Evolutionary conservation across 2,797 vertebrate species (phyloP), one percentile per base, ranked within the genome.

Genomic region (Neomorphus geoffroyi): DNA sequence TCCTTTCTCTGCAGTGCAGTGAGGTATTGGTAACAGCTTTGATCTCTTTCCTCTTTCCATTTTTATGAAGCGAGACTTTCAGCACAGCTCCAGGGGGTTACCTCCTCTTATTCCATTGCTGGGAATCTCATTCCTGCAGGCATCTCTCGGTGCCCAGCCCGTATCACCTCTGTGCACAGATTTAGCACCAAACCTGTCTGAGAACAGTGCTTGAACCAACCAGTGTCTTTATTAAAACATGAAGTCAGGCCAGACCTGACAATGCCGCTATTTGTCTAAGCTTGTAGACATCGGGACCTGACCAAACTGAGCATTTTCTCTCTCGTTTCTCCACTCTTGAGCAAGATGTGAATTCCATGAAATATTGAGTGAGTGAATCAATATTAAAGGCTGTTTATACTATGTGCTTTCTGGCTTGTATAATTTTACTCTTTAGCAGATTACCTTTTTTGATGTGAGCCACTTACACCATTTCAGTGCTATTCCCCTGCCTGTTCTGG

Each of bases 301-400:
- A 92, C 80, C 92, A 92, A 79, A 64, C 26, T 24, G 77, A 90
- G 54, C 70, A 5, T 92, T 92, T 94, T 80, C 74, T 84, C 67
- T 53, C 77, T 57, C 2, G 0, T 66, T 71, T 56, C 86, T 92
- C 79, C 80, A 13, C 77, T 78, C 58, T 70, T 74, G 84, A 94
- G 88, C 71, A 54, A 78, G 92, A 93, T 77, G 81, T 71, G 77
- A 89, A 74, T 86, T 69, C 94, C 90, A 80, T 95, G 58, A 96
- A 97, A 95, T 95, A 96, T 51, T 93, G 94, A 95, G 61, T n/a
- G 58, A 66, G 35, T 46, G 83, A 95, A 96, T 94, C 93, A 94
- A 95, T 96, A 96, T 93, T 96, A 91, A 95, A 96, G 82, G 87
- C 82, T 92, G 73, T 94, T 95, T 91, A 86, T 87, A 57, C 72